Evolutionary conservation across 2,113 vertebrate species (phyloP).

Genomic region (Xiphorhynchus elegans): DNA sequence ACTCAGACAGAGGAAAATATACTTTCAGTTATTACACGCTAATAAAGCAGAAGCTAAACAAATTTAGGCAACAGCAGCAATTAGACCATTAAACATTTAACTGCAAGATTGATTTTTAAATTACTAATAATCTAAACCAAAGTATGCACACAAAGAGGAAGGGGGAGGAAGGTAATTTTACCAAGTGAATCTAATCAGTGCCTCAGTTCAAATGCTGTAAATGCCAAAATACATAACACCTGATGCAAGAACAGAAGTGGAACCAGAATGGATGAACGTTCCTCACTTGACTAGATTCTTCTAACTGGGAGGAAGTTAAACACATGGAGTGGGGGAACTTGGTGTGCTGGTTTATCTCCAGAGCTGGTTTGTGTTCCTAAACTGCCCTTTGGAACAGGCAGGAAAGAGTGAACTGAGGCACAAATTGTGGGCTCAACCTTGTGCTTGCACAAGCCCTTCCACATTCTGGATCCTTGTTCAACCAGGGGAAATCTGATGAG

Average conservation of each 20-base stretch:
- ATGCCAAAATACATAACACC: conserved; percentile 11
- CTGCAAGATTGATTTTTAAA: conserved; percentile 47
- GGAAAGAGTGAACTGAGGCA: not conserved
- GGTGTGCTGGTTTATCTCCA: not conserved
- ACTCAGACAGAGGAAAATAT: conserved; percentile 43
- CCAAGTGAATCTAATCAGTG: conserved; percentile 41
- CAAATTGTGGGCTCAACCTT: not conserved
- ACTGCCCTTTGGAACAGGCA: not conserved
- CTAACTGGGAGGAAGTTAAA: conserved; percentile 35
- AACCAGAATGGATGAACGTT: conserved; percentile 52
- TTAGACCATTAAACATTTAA: conserved; percentile 57
- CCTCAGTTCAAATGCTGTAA: conserved; percentile 25
- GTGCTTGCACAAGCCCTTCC: not conserved
- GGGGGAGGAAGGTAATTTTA: conserved; percentile 24
- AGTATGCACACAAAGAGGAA: not conserved
- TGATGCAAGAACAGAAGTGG: conserved; percentile 22
- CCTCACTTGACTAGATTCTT: conserved; percentile 36
- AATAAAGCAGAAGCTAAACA: conserved; percentile 54
- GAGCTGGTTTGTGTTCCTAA: not conserved
- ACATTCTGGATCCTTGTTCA: not conserved
- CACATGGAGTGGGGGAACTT: not conserved
- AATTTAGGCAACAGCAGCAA: conserved; percentile 32
- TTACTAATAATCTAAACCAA: conserved; percentile 44
- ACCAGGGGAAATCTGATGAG: not conserved
- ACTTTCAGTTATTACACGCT: conserved; percentile 35